Conservation (phyloP, 1,140 invertebrate species). For the Caligus rogercresseyi region DNA sequence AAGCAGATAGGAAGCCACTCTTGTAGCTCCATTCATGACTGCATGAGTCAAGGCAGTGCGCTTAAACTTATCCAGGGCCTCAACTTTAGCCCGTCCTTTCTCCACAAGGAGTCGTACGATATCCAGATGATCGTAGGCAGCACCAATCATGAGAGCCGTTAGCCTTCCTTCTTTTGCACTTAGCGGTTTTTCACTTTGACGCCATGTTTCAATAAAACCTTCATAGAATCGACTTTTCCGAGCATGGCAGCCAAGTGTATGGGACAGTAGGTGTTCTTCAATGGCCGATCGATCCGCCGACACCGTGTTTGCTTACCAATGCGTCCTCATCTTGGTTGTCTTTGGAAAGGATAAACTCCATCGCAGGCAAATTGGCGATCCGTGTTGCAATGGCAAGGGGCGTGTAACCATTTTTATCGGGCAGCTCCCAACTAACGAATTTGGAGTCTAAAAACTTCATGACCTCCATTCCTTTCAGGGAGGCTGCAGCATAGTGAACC, state of each 20-base stretch:
- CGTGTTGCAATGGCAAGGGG: conserved; percentile 33
- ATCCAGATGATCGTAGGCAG: conserved; percentile 23
- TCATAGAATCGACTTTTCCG: conserved; percentile 31
- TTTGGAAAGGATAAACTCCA: neutral
- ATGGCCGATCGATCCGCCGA: conserved; percentile 26
- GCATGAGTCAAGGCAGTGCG: conserved; percentile 35
- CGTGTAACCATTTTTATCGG: conserved; percentile 30
- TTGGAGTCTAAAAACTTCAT: conserved; percentile 27
- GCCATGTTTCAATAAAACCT: conserved; percentile 30
- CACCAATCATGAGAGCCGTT: conserved; percentile 24
- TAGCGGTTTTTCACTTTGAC: conserved; percentile 26
- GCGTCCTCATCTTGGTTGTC: no score
- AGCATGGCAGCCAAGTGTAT: conserved; percentile 33
- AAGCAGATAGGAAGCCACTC: conserved; percentile 34
- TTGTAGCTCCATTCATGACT: conserved; percentile 35
- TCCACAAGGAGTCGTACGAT: conserved; percentile 24
- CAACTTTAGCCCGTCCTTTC: conserved; percentile 23
- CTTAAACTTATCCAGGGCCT: conserved; percentile 31
- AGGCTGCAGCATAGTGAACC: conserved; percentile 37
- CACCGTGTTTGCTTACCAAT: conserved; percentile 13
- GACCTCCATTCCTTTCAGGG: conserved; percentile 22
- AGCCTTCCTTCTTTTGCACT: conserved; percentile 28
- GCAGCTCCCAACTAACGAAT: conserved; percentile 23
- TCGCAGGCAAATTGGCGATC: neutral
- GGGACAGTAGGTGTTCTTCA: conserved; percentile 32